These are phyloP conservation scores for Notarius lentiginosus DNA, from an alignment of 2,113 vertebrate species.

Conservation along the genomic window DNA sequence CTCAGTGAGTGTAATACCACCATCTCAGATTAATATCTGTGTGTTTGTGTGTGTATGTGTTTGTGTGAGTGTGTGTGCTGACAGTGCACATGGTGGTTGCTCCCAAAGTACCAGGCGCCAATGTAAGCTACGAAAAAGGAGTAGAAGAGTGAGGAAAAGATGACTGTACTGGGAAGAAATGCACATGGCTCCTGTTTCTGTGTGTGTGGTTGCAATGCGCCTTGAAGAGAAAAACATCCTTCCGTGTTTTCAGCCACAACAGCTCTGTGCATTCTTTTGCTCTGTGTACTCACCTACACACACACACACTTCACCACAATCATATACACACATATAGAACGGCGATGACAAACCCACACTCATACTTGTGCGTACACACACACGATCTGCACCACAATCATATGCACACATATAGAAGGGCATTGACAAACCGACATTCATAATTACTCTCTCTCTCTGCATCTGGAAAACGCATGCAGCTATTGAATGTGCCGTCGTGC, in stretches of 20 bases:
- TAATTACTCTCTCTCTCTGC: neutral
- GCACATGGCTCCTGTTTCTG: conserved; percentile 8
- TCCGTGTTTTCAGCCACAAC: conserved; percentile 23
- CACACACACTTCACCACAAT: neutral
- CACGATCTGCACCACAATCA: neutral
- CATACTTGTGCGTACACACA: neutral
- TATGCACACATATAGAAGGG: neutral
- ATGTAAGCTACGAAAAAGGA: conserved; percentile 33
- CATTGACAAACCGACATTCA: neutral
- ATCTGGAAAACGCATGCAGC: conserved; percentile 15
- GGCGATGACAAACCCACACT: neutral
- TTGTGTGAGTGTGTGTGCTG: conserved; percentile 19
- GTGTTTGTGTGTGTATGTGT: conserved; percentile 29
- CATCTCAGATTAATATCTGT: conserved; percentile 43
- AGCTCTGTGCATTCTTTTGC: conserved; percentile 2
- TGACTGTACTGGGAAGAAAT: conserved; percentile 37
- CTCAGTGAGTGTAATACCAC: neutral
- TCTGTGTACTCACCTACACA: neutral
- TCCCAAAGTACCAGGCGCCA: conserved; percentile 26
- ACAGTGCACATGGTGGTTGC: conserved; percentile 24
- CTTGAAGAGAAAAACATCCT: conserved; percentile 40
- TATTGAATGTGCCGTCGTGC: neutral
- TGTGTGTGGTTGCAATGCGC: conserved; percentile 1
- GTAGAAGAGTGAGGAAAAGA: conserved; percentile 25
- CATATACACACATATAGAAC: conserved; percentile 46